phyloP scores from a whole-genome alignment of 1,140 invertebrate species.

The Saccostrea cuccullata region DNA sequence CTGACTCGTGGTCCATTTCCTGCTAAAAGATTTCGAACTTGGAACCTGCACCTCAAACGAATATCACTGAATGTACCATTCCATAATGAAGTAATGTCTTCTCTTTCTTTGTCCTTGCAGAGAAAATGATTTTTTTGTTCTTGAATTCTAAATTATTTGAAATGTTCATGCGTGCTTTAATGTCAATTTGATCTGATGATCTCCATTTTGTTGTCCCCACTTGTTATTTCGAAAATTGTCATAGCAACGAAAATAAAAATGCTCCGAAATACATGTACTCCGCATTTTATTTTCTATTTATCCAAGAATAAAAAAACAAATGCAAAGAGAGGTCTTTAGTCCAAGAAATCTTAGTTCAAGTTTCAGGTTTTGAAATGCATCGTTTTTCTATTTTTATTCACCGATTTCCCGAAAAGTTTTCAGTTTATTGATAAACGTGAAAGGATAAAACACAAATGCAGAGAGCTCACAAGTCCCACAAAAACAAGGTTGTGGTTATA shows the following conservation, averaged over 20 bases:
- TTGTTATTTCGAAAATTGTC: not conserved
- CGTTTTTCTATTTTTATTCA: no score
- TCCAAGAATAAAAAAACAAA: no score
- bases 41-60: not conserved
- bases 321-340: no score
- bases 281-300: not conserved
- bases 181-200: not conserved
- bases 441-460: not conserved
- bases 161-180: not conserved
- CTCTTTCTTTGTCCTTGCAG: not conserved
- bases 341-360: no score
- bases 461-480: slow-evolving; percentile 3
- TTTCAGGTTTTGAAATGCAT: no score
- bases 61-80: not conserved
- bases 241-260: not conserved
- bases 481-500: not conserved
- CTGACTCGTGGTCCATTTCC: not conserved
- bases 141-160: no score
- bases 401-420: not conserved
- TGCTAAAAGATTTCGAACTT: not conserved
- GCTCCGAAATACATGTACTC: not conserved
- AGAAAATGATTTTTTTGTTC: not conserved
- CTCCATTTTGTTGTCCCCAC: not conserved
- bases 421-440: not conserved
- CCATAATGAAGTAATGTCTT: not conserved